Evolutionary conservation across 92 coral and sea anemone species (phyloP).

Genomic region (Epizoanthus ramosus): DNA sequence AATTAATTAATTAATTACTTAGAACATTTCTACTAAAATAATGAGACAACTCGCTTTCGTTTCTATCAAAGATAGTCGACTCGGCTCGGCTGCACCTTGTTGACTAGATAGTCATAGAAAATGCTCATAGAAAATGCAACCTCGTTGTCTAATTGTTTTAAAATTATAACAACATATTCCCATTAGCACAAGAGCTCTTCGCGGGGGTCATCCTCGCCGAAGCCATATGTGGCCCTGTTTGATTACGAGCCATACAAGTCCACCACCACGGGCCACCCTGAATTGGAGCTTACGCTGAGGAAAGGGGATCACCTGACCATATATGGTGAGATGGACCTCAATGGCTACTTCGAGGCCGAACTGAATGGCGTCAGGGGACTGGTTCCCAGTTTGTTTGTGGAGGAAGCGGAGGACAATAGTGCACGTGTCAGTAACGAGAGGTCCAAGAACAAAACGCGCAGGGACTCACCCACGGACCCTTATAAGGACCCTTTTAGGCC

Average conservation of each 20-base stretch:
- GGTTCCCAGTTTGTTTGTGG: constrained; percentile 87
- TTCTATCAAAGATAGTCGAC: too few species aligned
- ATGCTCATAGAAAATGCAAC: background rate
- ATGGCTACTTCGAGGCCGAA: constrained; percentile 87
- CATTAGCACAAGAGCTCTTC: constrained; percentile 22
- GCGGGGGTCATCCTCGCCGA: constrained; percentile 54
- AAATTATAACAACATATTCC: background rate
- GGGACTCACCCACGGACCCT: constrained; percentile 9
- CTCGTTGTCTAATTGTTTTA: too few species aligned
- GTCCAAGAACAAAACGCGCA: constrained; percentile 21
- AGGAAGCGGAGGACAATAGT: constrained; percentile 69
- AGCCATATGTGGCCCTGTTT: constrained; percentile 75
- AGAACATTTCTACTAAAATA: too few species aligned
- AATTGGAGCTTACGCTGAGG: constrained; percentile 67
- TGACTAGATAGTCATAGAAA: background rate
- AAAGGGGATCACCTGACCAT: constrained; percentile 80
- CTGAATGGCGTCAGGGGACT: constrained; percentile 85
- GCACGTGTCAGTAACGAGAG: constrained; percentile 56
- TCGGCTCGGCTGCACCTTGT: too few species aligned
- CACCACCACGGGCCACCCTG: constrained; percentile 81
- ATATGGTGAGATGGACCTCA: constrained; percentile 81
- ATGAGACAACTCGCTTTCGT: too few species aligned
- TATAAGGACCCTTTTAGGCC: constrained; percentile 20
- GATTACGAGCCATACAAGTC: constrained; percentile 87
- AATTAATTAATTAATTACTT: too few species aligned